phyloP scores from a whole-genome alignment of 2,797 vertebrate genomes.

The Amblyopsis hoosieri region DNA sequence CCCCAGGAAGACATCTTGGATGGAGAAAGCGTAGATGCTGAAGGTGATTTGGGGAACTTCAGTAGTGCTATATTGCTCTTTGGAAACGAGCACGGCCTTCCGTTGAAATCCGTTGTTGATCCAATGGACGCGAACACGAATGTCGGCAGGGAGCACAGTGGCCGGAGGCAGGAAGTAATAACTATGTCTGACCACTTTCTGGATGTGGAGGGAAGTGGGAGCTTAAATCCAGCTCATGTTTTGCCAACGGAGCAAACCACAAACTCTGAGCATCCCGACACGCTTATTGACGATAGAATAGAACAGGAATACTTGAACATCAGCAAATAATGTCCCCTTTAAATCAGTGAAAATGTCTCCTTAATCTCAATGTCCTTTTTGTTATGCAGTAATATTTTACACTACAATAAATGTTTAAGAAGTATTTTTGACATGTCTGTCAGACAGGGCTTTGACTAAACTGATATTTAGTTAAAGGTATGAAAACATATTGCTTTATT shows the following conservation, averaged over 20 bases:
- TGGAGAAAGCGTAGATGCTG: background rate
- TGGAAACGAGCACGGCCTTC: no score
- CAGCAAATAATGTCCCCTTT: conserved; percentile 50
- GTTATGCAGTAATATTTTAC: background rate
- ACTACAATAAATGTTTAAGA: conserved; percentile 41
- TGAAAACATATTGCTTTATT: background rate
- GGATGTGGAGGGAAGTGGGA: conserved; percentile 38
- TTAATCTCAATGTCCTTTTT: background rate
- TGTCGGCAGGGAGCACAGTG: background rate
- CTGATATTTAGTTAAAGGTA: background rate
- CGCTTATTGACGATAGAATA: conserved; percentile 15
- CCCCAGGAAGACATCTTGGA: background rate
- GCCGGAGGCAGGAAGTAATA: background rate
- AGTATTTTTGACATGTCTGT: background rate
- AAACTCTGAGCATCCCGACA: background rate
- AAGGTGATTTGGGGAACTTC: background rate
- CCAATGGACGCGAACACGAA: background rate
- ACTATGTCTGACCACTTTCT: background rate
- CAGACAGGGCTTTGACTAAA: background rate
- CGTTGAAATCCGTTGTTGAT: no score
- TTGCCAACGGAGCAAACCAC: background rate
- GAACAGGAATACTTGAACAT: conserved; percentile 53
- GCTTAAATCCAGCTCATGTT: conserved; percentile 8
- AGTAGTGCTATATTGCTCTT: background rate
- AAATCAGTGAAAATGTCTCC: conserved; percentile 34